A percentile compares a stretch with the other conserved stretches of the same genome.
Conservation (phyloP, 1,140 invertebrate genomes). For the Lepidurus couesii region DNA sequence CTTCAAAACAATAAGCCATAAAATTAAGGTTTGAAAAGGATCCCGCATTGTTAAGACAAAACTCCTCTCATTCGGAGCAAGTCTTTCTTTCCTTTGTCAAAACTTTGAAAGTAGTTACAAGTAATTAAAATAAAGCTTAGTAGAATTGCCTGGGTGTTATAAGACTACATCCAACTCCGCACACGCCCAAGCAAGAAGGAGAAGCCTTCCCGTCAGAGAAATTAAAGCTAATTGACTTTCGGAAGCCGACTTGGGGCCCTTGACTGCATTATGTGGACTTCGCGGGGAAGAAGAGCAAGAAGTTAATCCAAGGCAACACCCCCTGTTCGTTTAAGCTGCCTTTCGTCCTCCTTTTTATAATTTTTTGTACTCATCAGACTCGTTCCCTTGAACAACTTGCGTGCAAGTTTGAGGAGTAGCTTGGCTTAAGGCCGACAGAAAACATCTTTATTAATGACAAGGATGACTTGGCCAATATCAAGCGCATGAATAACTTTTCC, state of each 20-base stretch:
- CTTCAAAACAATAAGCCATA: background rate
- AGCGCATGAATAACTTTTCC: background rate
- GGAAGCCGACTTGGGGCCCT: constrained; percentile 16
- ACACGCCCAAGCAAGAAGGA: constrained; percentile 1
- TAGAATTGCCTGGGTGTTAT: constrained; percentile 7
- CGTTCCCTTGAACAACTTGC: constrained; percentile 7
- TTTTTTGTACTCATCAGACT: constrained; percentile 11
- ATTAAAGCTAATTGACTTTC: constrained; percentile 19
- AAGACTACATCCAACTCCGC: background rate
- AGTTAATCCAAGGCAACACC: constrained; percentile 6
- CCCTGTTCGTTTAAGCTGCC: constrained; percentile 11
- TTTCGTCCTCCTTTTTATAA: background rate
- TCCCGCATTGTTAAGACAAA: background rate
- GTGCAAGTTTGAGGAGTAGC: background rate
- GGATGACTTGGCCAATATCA: no score
- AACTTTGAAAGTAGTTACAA: background rate
- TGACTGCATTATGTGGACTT: constrained; percentile 17
- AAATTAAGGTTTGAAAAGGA: background rate
- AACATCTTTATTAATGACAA: background rate
- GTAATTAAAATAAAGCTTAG: constrained; percentile 6
- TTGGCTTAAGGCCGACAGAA: background rate
- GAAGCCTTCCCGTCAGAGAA: constrained; percentile 13
- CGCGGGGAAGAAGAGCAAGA: constrained; percentile 16
- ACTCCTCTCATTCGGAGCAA: background rate
- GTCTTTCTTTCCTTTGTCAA: background rate